phyloP scores from a whole-genome alignment of 2,797 vertebrate genomes.

The Hydrocynus forskahlii region DNA sequence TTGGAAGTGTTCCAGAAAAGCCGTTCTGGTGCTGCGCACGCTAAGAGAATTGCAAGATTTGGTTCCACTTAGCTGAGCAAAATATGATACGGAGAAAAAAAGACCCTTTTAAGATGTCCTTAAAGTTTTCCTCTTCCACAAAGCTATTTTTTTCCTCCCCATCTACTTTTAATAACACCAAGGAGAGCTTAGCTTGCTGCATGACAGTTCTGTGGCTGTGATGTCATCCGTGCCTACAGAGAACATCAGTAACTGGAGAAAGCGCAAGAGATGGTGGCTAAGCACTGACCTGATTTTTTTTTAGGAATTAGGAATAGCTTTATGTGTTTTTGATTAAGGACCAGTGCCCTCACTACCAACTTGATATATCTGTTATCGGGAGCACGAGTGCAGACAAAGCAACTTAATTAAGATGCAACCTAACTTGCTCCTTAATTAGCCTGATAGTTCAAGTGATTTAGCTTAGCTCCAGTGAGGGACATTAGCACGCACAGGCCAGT shows the following conservation, averaged over 20 bases:
- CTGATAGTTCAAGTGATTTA: neutral
- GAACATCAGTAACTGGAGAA: neutral
- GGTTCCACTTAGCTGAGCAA: constrained; percentile 52
- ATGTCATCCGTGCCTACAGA: neutral
- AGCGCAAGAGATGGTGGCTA: neutral
- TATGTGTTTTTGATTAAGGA: neutral
- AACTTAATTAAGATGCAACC: neutral
- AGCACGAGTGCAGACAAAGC: neutral
- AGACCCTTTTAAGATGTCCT: constrained; percentile 24
- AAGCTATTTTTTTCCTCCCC: constrained; percentile 14
- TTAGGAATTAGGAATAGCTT: neutral
- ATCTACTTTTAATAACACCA: constrained; percentile 37
- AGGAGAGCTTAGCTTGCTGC: constrained; percentile 25
- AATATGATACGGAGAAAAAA: constrained; percentile 48
- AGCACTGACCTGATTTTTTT: neutral
- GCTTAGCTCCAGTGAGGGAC: neutral
- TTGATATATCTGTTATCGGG: neutral
- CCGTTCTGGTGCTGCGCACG: constrained; percentile 46
- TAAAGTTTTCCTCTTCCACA: constrained; percentile 22
- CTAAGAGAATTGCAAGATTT: constrained; percentile 57
- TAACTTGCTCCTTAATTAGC: neutral
- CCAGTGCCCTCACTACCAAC: neutral
- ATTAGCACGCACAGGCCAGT: neutral
- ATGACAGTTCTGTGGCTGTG: neutral
- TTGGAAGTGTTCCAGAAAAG: constrained; percentile 56